Conservation (phyloP, 2,113 vertebrate genomes). For the Apodemus speciosus region DNA sequence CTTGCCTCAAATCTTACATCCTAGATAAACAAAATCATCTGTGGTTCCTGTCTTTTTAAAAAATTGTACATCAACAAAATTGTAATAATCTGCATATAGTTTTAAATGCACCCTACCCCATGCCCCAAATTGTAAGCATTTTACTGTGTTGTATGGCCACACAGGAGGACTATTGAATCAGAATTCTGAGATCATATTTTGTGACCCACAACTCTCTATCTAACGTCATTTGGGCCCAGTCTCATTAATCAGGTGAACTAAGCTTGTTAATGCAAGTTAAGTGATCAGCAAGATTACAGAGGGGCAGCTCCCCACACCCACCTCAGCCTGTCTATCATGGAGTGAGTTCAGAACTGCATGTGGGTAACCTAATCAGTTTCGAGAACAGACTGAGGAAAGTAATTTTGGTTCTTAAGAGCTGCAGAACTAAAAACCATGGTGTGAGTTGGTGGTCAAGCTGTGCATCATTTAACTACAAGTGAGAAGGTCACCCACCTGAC, state of each 20-base stretch:
- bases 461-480: neutral
- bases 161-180: neutral
- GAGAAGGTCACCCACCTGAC: neutral
- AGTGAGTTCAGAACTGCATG: neutral
- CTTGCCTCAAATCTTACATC: neutral
- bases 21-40: slow-evolving; percentile 21
- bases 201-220: neutral
- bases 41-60: neutral
- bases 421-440: neutral
- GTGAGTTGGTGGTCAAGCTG: neutral
- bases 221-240: neutral
- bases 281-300: neutral
- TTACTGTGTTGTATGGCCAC: neutral
- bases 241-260: neutral
- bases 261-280: neutral
- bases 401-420: neutral
- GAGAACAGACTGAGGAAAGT: neutral
- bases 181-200: neutral
- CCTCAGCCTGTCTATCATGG: neutral
- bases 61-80: slow-evolving; percentile 25
- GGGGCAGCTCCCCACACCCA: too few relatives aligned
- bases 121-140: slow-evolving; percentile 26
- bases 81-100: slow-evolving; percentile 25
- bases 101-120: slow-evolving; percentile 34
- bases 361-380: neutral